phyloP scores from a whole-genome alignment of 2,888 invertebrate species.

The Brachylomia viminalis region DNA sequence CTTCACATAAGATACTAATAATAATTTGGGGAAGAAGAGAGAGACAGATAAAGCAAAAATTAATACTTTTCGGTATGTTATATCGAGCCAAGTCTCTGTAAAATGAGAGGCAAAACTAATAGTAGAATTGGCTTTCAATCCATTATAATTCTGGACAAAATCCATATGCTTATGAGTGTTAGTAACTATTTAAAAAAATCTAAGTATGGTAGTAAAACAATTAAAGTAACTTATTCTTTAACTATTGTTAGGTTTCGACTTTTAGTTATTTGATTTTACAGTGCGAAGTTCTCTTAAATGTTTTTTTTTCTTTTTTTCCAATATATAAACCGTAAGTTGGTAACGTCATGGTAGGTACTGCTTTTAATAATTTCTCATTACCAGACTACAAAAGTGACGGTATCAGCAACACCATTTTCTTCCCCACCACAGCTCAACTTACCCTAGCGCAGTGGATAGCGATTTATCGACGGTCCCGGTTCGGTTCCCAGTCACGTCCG shows the following conservation, averaged over 20 bases:
- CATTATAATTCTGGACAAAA: too few relatives aligned
- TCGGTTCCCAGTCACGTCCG: conserved; percentile 86
- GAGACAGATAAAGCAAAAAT: neutral
- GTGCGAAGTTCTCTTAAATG: neutral
- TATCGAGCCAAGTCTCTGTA: neutral
- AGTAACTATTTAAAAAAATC: too few relatives aligned
- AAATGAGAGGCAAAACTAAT: neutral
- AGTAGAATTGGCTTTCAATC: neutral
- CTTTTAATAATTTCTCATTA: neutral
- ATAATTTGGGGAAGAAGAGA: neutral
- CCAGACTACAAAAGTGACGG: neutral
- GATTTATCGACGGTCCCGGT: conserved; percentile 85
- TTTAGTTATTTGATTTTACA: too few relatives aligned
- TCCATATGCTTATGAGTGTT: too few relatives aligned
- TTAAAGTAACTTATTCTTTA: too few relatives aligned
- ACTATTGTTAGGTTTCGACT: too few relatives aligned
- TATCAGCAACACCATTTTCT: neutral
- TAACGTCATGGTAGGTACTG: neutral
- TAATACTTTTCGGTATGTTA: neutral
- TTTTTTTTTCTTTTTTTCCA: neutral
- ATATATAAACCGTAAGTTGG: neutral
- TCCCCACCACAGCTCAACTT: conserved; percentile 49
- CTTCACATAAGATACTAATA: too few relatives aligned
- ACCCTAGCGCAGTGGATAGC: conserved; percentile 73
- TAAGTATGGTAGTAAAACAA: too few relatives aligned